Evolutionary conservation across 2,113 vertebrate genomes (phyloP), one percentile per base, ranked within the genome.

Genomic region (Girardinichthys multiradiatus): DNA sequence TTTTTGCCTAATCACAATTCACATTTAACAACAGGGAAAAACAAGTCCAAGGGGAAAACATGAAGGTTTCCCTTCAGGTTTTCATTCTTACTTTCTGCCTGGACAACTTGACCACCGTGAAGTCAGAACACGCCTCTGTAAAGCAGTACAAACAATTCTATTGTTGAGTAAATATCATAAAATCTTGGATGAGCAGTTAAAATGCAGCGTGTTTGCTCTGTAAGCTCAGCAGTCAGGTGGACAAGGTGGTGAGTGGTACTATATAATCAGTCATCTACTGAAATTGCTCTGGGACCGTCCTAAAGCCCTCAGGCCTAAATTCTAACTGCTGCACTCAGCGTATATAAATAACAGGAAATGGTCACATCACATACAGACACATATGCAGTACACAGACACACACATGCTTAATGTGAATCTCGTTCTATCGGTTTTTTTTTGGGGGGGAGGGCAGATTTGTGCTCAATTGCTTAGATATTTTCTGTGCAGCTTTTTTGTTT

Each of bases 261-360:
- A 24, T 73, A 31, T 81, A 78, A 73, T 61, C 82, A 66, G 83
- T 74, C 66, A 72, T 68, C 42, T 15, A 68, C 59, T 83, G 70
- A 91, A 91, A 91, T 90, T 90, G 85, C 68, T 86, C 51, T 73
- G 87, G 82, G 88, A 87, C 80, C 62, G 59, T 72, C 81, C 61
- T 65, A n/a, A 31, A 68, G 70, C 84, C 79, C 84, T 26, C 45
- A 73, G 77, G 80, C 67, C 54, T 77, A 82, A 76, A 74, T 81
- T 81, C 85, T 82, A 90, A 91, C 87, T 51, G 54, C 68, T 77
- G 60, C 66, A 72, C 83, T 93, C 89, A 90, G 90, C 87, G 90
- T 64, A 90, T 92, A 75, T 87, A 72, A 84, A 89, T 87, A 87
- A 83, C 79, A 67, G 68, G 48, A 71, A 33, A 64, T 64, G 61